These are phyloP conservation scores for Bettongia penicillata DNA, from an alignment of 2,113 vertebrate species.

Conservation along the genomic window DNA sequence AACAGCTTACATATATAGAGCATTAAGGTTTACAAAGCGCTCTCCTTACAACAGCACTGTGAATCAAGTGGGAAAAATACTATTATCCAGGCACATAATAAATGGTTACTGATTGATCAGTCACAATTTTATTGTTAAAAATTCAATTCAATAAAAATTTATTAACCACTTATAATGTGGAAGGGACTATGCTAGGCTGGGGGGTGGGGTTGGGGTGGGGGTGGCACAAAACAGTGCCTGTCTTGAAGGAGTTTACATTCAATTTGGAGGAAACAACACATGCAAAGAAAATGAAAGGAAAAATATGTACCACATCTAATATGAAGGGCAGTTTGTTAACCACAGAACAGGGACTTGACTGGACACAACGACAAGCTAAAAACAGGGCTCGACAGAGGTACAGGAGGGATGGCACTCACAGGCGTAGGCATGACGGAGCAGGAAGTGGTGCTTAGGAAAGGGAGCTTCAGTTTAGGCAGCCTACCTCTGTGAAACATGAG, in stretches of 20 bases:
- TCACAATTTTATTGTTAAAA: background rate
- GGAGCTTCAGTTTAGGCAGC: background rate
- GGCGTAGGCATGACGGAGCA: background rate
- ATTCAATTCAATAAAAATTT: background rate
- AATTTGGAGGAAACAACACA: background rate
- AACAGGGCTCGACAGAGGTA: background rate
- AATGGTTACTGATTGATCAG: background rate
- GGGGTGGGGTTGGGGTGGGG: too few species aligned
- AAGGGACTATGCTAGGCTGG: background rate
- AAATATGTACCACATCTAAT: background rate
- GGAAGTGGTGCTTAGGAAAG: background rate
- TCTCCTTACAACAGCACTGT: background rate
- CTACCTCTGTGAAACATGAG: background rate
- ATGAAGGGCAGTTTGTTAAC: background rate
- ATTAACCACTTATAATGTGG: background rate
- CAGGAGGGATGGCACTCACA: background rate
- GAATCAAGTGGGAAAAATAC: background rate
- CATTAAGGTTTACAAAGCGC: background rate
- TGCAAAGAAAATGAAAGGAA: background rate
- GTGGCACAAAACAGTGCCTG: background rate
- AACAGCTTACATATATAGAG: background rate
- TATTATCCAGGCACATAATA: background rate
- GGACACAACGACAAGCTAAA: fast-evolving
- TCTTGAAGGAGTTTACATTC: background rate
- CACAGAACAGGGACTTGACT: background rate